These are phyloP conservation scores for Phataginus tricuspis DNA, from an alignment of 2,797 vertebrate species.

Conservation along the genomic window DNA sequence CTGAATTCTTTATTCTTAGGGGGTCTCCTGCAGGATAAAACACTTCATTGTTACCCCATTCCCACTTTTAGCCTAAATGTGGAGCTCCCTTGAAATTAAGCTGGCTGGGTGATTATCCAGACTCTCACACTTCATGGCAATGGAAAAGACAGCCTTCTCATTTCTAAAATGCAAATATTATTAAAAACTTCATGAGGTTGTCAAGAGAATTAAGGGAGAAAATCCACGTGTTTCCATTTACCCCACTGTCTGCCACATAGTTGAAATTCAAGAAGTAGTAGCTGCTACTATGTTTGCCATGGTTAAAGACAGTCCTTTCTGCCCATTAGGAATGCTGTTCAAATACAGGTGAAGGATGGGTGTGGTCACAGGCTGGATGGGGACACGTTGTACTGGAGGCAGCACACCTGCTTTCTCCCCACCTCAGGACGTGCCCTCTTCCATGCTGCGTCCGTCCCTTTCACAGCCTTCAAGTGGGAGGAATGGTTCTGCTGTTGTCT, in stretches of 20 bases:
- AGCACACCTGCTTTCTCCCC: not conserved
- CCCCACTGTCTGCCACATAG: not conserved
- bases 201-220: not conserved
- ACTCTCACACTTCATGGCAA: not conserved
- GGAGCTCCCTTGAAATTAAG: conserved; percentile 26
- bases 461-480: not conserved
- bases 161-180: not conserved
- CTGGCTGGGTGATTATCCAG: not conserved
- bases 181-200: not conserved
- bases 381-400: not conserved
- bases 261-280: not conserved
- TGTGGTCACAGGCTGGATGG: not conserved
- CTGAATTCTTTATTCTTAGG: conserved; percentile 66
- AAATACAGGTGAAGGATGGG: not conserved
- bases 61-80: conserved; percentile 48
- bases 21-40: conserved; percentile 61
- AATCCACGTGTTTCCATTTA: not conserved
- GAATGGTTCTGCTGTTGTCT: not conserved
- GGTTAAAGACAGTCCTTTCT: not conserved
- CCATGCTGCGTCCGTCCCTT: not conserved
- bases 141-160: not conserved
- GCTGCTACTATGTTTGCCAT: not conserved
- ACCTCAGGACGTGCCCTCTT: accelerated
- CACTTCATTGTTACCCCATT: conserved; percentile 61
- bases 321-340: not conserved